Evolutionary conservation across 2,797 vertebrate genomes (phyloP).

Genomic region (Macropodus opercularis): DNA sequence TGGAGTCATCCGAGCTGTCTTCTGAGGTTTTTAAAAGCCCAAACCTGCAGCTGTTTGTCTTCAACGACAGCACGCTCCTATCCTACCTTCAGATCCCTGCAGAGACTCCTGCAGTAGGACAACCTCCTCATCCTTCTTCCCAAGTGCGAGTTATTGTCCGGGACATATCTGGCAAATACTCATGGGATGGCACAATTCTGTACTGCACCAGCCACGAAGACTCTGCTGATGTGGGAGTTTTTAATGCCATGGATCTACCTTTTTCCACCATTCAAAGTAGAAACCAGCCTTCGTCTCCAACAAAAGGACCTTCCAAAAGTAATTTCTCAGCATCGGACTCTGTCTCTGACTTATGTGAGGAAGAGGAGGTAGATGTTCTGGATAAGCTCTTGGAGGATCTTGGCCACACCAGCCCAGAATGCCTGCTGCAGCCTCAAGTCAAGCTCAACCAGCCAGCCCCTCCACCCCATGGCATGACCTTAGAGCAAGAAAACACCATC

Average conservation of each 20-base stretch:
- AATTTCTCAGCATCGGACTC: constrained; percentile 47
- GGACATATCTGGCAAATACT: constrained; percentile 98
- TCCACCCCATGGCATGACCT: constrained; percentile 89
- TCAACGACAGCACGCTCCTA: constrained; percentile 95
- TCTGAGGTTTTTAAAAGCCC: constrained; percentile 96
- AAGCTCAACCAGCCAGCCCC: constrained; percentile 89
- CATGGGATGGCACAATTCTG: constrained; percentile 93
- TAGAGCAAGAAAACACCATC: constrained; percentile 87
- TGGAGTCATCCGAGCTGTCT: constrained; percentile 92
- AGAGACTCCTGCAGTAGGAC: constrained; percentile 64
- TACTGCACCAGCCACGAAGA: constrained; percentile 81
- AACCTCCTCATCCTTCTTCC: constrained; percentile 72
- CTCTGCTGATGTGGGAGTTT: constrained; percentile 37
- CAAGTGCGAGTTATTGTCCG: constrained; percentile 93
- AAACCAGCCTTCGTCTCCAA: constrained; percentile 50
- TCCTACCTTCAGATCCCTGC: constrained; percentile 94
- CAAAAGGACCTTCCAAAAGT: constrained; percentile 41
- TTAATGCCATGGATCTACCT: constrained; percentile 37
- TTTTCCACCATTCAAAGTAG: constrained; percentile 34
- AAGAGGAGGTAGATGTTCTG: constrained; percentile 87
- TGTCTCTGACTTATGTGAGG: constrained; percentile 60
- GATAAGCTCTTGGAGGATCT: constrained; percentile 90
- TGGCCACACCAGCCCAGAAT: constrained; percentile 91
- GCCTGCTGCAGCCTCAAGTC: constrained; percentile 87
- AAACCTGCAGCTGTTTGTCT: constrained; percentile 96